Base-by-base conservation (phyloP, 2,888 invertebrate genomes). In the Odontocerum albicorne region DNA sequence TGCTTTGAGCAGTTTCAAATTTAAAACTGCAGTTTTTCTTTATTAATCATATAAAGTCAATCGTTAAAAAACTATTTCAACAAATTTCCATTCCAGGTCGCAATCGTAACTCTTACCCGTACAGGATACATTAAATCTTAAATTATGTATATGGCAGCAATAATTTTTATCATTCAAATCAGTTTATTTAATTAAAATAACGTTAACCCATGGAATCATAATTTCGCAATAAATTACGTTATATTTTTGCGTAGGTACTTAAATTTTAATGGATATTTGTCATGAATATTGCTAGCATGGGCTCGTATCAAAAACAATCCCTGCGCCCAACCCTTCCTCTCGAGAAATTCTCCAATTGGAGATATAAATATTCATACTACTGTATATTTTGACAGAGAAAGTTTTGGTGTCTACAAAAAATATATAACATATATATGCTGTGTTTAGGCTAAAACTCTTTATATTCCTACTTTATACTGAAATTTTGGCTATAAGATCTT, bases 301-400 rank as follows among this genome's bases (percentile, higher is more conserved):
- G 6, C 33, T 19, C 36, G 32, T 46, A 53, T 53, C 27, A 32
- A 52, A 43, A 39, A 39, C 15, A 36, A 46, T 46, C 53, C 46
- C 47, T 53, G 40, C 38, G n/a, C n/a, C n/a, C n/a, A n/a, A n/a
- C n/a, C n/a, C 19, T 45, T 31, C 19, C 55, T 51, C 49, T 46
- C 44, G 35, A 42, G 40, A 35, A 22, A 32, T 40, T 17, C 49
- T 40, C 33, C 22, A 22, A 57, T 17, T 35, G 43, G 21, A 21
- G 13, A 19, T 45, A 58, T 58, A 55, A 55, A 55, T 55, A 58
- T 58, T 57, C 57, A 57, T 53, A 45, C 46, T 15, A n/a, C 36
- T 38, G 42, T 44, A 55, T 51, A 58, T 51, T 58, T 58, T 38
- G 44, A 39, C 35, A 49, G 49, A 32, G 44, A 53, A 50, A 47